These are phyloP conservation scores for Danio choprae DNA, from an alignment of 2,797 vertebrate genomes.

Conservation along the genomic window DNA sequence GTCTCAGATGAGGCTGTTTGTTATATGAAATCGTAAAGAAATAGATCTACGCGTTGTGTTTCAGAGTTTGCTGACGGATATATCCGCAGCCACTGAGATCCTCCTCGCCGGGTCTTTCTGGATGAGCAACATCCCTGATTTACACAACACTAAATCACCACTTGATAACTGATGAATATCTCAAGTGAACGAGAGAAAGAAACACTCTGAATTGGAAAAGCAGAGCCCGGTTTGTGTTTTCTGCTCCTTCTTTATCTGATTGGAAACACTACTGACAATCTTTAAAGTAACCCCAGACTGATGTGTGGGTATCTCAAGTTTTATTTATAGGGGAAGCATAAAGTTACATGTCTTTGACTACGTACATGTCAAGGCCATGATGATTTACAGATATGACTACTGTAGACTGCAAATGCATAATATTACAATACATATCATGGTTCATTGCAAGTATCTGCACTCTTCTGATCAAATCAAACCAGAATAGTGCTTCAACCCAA, in stretches of 20 bases:
- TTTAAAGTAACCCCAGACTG: not conserved
- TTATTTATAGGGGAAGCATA: conserved; percentile 26
- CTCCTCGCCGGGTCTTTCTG: conserved; percentile 59
- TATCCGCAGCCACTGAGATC: conserved; percentile 67
- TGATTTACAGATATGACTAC: not conserved
- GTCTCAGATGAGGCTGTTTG: conserved; percentile 23
- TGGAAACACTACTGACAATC: conserved; percentile 1
- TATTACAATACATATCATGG: not conserved
- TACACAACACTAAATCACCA: conserved; percentile 61
- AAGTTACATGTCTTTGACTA: not conserved
- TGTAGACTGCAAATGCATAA: not conserved
- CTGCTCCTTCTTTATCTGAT: conserved; percentile 34
- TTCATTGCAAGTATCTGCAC: conserved; percentile 2
- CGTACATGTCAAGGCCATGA: not conserved
- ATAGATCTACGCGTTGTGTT: not conserved
- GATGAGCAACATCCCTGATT: conserved; percentile 59
- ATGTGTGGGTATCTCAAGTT: conserved; percentile 6
- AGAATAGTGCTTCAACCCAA: conserved; percentile 2
- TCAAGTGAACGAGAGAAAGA: not conserved
- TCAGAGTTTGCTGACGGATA: conserved; percentile 66
- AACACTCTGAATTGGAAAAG: not conserved
- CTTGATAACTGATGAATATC: conserved; percentile 63
- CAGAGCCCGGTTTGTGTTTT: not conserved
- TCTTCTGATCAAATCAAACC: conserved; percentile 6
- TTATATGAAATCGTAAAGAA: not conserved